Conservation (phyloP, 2,888 invertebrate species). For the Melolontha melolontha region DNA sequence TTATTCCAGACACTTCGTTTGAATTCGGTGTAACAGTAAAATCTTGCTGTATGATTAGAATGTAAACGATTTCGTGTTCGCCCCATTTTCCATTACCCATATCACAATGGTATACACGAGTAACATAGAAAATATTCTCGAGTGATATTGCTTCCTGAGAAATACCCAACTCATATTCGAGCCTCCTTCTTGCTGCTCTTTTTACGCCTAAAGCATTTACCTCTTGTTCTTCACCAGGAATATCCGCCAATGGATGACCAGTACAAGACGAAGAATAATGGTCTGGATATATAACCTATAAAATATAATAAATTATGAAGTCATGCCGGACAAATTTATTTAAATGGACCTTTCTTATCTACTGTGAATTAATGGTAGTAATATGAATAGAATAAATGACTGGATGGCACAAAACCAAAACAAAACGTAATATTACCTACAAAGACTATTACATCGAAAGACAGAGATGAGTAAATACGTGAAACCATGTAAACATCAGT, state of each 20-base stretch:
- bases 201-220: conserved; percentile 79
- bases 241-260: conserved; percentile 91
- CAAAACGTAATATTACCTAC: no score
- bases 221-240: conserved; percentile 78
- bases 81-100: conserved; percentile 87
- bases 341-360: not conserved
- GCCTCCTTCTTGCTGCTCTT: conserved; percentile 86
- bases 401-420: no score
- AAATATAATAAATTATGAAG: conserved; percentile 30
- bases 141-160: conserved; percentile 74
- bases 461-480: no score
- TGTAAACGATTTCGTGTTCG: conserved; percentile 98
- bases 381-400: no score
- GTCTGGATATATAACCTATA: conserved; percentile 84
- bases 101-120: conserved; percentile 91
- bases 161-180: conserved; percentile 93
- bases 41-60: conserved; percentile 86
- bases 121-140: conserved; percentile 83
- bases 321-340: not conserved
- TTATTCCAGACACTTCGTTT: conserved; percentile 89
- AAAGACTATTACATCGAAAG: no score
- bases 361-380: no score
- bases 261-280: conserved; percentile 98
- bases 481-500: no score
- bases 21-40: conserved; percentile 82